These are phyloP conservation scores for Bergia sp. DNA, from an alignment of 92 coral and sea anemone genomes.

Conservation along the genomic window DNA sequence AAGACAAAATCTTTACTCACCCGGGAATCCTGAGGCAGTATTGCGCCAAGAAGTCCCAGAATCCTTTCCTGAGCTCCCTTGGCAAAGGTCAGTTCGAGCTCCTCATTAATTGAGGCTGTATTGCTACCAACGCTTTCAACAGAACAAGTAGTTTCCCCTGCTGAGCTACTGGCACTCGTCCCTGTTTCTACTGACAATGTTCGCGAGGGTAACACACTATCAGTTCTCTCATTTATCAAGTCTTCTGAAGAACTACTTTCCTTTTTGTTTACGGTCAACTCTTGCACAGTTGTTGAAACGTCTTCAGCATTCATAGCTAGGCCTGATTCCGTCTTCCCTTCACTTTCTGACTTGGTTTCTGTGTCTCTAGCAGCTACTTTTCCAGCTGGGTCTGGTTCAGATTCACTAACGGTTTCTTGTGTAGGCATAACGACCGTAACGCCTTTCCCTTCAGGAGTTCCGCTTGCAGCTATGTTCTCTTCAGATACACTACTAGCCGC, in stretches of 20 bases:
- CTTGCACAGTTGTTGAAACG: background rate
- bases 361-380: conserved; percentile 15
- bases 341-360: background rate
- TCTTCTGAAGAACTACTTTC: conserved; percentile 1
- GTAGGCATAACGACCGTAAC: background rate
- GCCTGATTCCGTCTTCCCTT: background rate
- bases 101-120: conserved; percentile 53
- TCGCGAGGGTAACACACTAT: background rate
- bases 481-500: conserved; percentile 4
- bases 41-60: conserved; percentile 93
- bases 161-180: background rate
- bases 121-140: background rate
- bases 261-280: background rate
- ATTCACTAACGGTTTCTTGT: background rate
- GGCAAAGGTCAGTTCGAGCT: conserved; percentile 74
- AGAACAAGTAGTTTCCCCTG: conserved; percentile 2
- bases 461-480: background rate
- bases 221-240: background rate
- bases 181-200: conserved; percentile 6
- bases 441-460: background rate
- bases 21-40: conserved; percentile 92
- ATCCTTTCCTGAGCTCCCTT: conserved; percentile 80
- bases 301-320: background rate
- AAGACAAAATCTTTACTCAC: conserved; percentile 40
- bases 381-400: background rate